phyloP scores from a whole-genome alignment of 2,797 vertebrate genomes.

The Sparidentex hasta region DNA sequence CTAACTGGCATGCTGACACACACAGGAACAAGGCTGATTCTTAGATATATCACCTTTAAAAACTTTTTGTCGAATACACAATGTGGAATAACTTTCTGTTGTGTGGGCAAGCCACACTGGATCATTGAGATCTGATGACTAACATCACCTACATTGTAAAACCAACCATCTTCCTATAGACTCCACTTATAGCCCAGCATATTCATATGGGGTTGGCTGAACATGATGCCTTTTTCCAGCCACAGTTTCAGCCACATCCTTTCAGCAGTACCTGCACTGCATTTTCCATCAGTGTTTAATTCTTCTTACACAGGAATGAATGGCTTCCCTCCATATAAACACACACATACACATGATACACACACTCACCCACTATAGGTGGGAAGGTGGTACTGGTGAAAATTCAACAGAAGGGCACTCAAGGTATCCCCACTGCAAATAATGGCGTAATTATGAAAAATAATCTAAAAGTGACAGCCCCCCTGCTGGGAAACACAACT shows the following conservation, averaged over 20 bases:
- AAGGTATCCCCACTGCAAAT: constrained; percentile 26
- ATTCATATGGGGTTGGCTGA: constrained; percentile 3
- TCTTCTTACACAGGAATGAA: not conserved
- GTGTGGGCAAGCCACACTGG: not conserved
- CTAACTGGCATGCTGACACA: too few species aligned
- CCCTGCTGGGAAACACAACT: constrained; percentile 31
- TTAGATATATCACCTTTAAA: too few species aligned
- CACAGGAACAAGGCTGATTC: too few species aligned
- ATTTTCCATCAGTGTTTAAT: not conserved
- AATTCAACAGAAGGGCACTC: constrained; percentile 39
- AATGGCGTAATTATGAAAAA: constrained; percentile 45
- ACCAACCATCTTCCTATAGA: not conserved
- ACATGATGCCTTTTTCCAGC: constrained; percentile 9
- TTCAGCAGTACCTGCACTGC: not conserved
- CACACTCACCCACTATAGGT: constrained; percentile 26
- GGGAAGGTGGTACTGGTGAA: constrained; percentile 23
- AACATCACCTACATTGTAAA: constrained; percentile 8
- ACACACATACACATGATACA: not conserved
- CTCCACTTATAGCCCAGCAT: constrained; percentile 13
- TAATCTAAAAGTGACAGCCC: constrained; percentile 46
- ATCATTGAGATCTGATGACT: constrained; percentile 25
- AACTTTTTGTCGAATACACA: not conserved
- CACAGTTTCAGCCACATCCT: constrained; percentile 23
- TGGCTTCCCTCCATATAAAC: not conserved
- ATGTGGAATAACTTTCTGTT: not conserved